Conservation (phyloP, 1,140 invertebrate genomes). For the Gryon sp. region DNA sequence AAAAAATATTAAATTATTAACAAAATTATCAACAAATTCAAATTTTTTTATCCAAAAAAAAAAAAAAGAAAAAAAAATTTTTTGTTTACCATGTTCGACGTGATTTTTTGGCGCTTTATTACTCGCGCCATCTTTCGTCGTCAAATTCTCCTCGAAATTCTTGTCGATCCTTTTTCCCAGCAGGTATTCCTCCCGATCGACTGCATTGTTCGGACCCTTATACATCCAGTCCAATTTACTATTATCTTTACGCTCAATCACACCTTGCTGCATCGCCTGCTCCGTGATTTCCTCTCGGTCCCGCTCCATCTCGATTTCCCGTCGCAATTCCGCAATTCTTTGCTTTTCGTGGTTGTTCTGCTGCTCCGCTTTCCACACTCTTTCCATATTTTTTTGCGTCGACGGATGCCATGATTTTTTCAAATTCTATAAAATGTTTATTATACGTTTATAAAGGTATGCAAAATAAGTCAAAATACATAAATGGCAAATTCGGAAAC, state of each 20-base stretch:
- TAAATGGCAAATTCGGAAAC: too few relatives aligned
- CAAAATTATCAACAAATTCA: background rate
- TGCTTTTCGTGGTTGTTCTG: constrained; percentile 85
- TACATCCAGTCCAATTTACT: constrained; percentile 96
- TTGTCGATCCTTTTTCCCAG: constrained; percentile 93
- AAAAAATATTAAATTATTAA: constrained; percentile 36
- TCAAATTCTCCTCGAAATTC: constrained; percentile 85
- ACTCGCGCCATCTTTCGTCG: constrained; percentile 78
- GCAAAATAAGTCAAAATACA: too few relatives aligned
- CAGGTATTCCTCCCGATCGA: constrained; percentile 93
- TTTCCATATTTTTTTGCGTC: constrained; percentile 88
- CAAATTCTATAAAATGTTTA: constrained; percentile 84
- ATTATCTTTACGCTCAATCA: constrained; percentile 80
- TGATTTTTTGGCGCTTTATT: constrained; percentile 83
- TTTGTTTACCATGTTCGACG: constrained; percentile 82
- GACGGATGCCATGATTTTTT: constrained; percentile 91
- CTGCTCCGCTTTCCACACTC: constrained; percentile 89
- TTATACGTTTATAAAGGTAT: too few relatives aligned
- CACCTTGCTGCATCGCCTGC: constrained; percentile 82
- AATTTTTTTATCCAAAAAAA: background rate
- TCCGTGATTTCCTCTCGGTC: constrained; percentile 84
- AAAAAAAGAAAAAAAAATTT: constrained; percentile 2
- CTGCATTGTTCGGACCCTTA: constrained; percentile 86
- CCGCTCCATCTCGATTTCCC: constrained; percentile 84
- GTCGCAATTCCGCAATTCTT: constrained; percentile 84